Base-by-base conservation (phyloP, 2,888 invertebrate species). In the Calameuta pallipes region DNA sequence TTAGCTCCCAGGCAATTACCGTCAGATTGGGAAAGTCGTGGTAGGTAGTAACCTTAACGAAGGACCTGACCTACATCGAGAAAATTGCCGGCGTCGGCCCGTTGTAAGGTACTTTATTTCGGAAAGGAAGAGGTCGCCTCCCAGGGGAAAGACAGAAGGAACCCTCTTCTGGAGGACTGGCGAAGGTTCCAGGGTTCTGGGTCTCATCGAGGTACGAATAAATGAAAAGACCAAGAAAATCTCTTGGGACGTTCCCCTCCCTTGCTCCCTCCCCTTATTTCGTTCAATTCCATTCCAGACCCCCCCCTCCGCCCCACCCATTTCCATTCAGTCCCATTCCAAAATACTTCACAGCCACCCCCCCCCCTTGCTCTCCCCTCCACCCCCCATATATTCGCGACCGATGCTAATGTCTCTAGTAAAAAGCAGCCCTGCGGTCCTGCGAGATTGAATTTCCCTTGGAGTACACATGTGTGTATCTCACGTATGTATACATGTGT, bases 1-100 rank as follows among this genome's bases (percentile, higher is more conserved):
- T 85, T 84, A 83, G 82, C 84, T 85, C 80, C 81, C 74, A 74
- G 73, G 78, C 81, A 69, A 82, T 80, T 78, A 81, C 80, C 80
- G 74, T 75, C 75, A 77, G 79, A 78, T 83, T 85, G 82, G 82
- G 79, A 82, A 71, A 71, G 31, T 71, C 71, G 12, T 9, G 70
- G 31, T 15, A 6, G 41, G 41, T 23, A 1, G 23, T 23, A 56
- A 23, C 56, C 56, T 23, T 56, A 56, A 56, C 23, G 56, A 56
- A 56, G 56, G 23, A 56, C 56, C 56, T 56, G 56, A 56, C 56
- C 56, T 56, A 56, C 56, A 56, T 56, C 56, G 56, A 56, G 23
- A 9, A 23, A 56, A 56, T 56, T 56, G 56, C 56, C 56, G 23
- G 9, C 56, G 56, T 56, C 56, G 56, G 56, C 56, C 56, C 56